These are phyloP conservation scores for Muscina levida DNA, from an alignment of 2,888 invertebrate species.

Conservation along the genomic window DNA sequence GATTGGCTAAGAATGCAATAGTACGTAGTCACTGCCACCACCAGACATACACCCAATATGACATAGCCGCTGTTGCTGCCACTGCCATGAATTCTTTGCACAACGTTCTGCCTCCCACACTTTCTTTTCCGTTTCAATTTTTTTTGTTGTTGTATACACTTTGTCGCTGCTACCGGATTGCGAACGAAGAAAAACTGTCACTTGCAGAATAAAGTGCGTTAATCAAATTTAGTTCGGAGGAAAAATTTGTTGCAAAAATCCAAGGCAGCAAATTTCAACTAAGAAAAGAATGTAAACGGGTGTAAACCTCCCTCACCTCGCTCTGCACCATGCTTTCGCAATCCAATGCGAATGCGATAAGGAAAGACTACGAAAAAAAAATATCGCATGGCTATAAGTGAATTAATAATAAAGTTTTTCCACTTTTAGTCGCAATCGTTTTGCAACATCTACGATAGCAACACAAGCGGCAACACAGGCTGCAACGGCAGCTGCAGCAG, in stretches of 20 bases:
- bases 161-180: too few species aligned
- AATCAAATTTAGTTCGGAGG: conserved; percentile 60
- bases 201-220: conserved; percentile 63
- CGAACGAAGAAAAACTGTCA: conserved; percentile 57
- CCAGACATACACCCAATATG: neutral
- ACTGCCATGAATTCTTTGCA: neutral
- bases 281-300: neutral
- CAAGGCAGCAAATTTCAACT: conserved; percentile 27
- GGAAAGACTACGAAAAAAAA: conserved; percentile 29
- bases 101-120: neutral
- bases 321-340: neutral
- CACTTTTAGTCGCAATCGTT: conserved; percentile 41
- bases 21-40: conserved; percentile 29
- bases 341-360: conserved; percentile 13
- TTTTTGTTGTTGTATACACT: neutral
- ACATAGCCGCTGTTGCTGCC: neutral
- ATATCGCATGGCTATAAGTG: conserved; percentile 48
- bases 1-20: neutral
- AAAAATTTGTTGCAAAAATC: conserved; percentile 45
- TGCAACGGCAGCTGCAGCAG: conserved; percentile 9
- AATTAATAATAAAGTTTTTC: conserved; percentile 58
- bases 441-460: conserved; percentile 32
- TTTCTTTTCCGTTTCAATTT: neutral
- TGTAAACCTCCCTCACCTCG: too few species aligned
- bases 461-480: neutral